phyloP scores from a whole-genome alignment of 2,888 invertebrate species.

The Macrophya alboannulata region DNA sequence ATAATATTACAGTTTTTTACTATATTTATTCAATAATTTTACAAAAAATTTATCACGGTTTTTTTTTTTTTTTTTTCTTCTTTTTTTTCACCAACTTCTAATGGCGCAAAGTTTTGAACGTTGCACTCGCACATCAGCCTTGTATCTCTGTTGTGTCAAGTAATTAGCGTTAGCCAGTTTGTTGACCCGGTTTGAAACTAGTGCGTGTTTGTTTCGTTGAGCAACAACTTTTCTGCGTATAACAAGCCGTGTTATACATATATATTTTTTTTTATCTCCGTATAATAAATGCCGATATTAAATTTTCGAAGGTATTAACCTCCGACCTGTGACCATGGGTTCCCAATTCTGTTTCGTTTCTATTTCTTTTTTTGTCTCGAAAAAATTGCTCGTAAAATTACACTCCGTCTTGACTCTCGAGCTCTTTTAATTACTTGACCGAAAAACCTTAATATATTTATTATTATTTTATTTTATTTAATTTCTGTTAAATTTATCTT shows the following conservation, averaged over 20 bases:
- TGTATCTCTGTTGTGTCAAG: conserved; percentile 34
- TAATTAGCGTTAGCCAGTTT: conserved; percentile 52
- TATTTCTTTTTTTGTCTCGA: neutral
- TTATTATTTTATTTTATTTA: neutral
- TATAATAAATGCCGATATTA: neutral
- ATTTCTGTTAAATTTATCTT: neutral
- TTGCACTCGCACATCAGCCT: conserved; percentile 36
- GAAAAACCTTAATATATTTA: conserved; percentile 42
- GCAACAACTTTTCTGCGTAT: conserved; percentile 13
- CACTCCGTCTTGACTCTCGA: neutral
- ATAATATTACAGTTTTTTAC: neutral
- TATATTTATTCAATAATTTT: neutral
- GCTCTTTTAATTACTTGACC: conserved; percentile 38
- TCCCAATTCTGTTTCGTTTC: neutral
- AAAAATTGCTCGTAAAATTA: neutral
- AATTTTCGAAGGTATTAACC: neutral
- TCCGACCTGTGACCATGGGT: neutral
- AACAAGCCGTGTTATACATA: neutral
- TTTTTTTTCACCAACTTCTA: neutral
- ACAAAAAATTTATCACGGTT: neutral
- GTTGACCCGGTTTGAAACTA: conserved; percentile 46
- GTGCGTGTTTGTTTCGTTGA: conserved; percentile 45
- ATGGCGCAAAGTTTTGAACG: neutral
- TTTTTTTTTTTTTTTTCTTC: neutral
- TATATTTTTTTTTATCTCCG: neutral